Evolutionary conservation across 1,140 invertebrate species (phyloP), one percentile per base, ranked within the genome.

Genomic region (Trinorchestia longiramus): DNA sequence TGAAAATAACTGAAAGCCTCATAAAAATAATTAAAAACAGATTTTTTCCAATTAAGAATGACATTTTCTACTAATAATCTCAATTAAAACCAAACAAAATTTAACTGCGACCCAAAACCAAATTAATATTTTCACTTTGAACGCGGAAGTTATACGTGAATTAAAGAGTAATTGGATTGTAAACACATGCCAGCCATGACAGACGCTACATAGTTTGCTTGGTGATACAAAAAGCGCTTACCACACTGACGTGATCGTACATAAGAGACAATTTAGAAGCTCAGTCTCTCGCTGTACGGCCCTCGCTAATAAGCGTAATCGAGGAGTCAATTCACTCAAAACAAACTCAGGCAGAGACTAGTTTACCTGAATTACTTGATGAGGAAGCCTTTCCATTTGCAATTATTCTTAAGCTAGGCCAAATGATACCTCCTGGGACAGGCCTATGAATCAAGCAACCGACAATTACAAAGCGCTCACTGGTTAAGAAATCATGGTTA

Each of bases 371-470:
- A 90, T 90, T 90, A 41, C 88, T 90, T 90, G 88, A 90, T 90
- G 43, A 90, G 88, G 88, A 36, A 90, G 88, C 28, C 92, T 45
- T 44, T 94, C 92, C 40, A 94, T 94, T 94, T 45, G 44, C 92
- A 94, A 94, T 94, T 94, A 94, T 40, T 28, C 44, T 19, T 15
- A 45, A 47, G 92, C 44, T 94, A 94, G 92, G 92, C 92, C 92
- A 94, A 94, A 94, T 94, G 92, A 94, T 94, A 94, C 8, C 92
- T 94, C 19, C 40, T 11, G 40, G 15, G 92, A 94, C 92, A 94
- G 43, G 44, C 92, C 8, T 28, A 94, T 94, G 92, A 94, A 94
- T 94, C 44, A 94, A 45, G 40, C 8, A 45, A n/a, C 92, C 40
- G 4, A 8, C 40, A 47, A 6, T 45, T 43, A 47, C 36, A 47